These are phyloP conservation scores for Rhadinocentrus ornatus DNA, from an alignment of 2,797 vertebrate genomes.

Conservation along the genomic window DNA sequence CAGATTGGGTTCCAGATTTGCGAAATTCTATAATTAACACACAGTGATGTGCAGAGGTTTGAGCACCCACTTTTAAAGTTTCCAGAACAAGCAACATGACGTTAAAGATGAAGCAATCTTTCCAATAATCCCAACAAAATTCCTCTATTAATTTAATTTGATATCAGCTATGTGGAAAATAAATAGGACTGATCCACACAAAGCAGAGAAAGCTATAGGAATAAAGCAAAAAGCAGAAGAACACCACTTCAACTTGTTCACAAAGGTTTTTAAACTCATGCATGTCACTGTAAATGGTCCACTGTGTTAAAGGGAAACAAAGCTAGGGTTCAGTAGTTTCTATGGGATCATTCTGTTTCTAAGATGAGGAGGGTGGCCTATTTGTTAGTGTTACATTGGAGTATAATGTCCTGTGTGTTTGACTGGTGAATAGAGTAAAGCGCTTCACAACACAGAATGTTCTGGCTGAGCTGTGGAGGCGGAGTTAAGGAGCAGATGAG, in stretches of 20 bases:
- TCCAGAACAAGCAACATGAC: not conserved
- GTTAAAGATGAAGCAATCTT: not conserved
- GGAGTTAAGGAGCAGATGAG: slow-evolving; percentile 29
- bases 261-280: not conserved
- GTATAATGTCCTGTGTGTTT: slow-evolving; percentile 52
- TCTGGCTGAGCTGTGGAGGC: slow-evolving; percentile 38
- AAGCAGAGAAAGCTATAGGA: not conserved
- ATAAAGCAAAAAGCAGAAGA: not conserved
- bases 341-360: slow-evolving; percentile 16
- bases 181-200: not conserved
- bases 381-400: slow-evolving; percentile 34
- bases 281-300: slow-evolving; percentile 11
- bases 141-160: not conserved
- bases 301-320: slow-evolving; percentile 13
- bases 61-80: not conserved
- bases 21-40: not conserved
- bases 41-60: not conserved
- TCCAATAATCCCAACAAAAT: not conserved
- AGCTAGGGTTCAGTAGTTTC: slow-evolving; percentile 14
- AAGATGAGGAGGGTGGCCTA: not conserved
- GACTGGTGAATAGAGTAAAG: slow-evolving; percentile 51
- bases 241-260: not conserved
- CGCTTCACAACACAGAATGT: slow-evolving; percentile 29
- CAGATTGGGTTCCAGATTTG: not conserved
- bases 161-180: not conserved